Conservation (phyloP, 1,140 invertebrate species). For the Drosophila busckii region DNA sequence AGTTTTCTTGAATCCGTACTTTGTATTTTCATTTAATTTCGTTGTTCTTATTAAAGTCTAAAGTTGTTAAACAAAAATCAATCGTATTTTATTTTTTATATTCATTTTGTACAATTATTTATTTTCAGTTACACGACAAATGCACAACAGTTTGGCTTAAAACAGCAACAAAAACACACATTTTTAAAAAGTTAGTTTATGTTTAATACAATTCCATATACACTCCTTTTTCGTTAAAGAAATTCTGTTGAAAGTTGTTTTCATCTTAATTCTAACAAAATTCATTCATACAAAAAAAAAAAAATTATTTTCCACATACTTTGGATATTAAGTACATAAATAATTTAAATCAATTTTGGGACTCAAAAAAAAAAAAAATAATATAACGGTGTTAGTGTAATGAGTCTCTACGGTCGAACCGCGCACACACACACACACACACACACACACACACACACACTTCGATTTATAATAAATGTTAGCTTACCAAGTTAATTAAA, state of each 20-base stretch:
- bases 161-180: background rate
- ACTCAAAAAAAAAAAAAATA: conserved; percentile 47
- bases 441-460: conserved; percentile 18
- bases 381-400: conserved; percentile 30
- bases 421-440: conserved; percentile 44
- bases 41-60: no score
- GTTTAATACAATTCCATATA: conserved; percentile 13
- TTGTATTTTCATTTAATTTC: no score
- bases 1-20: no score
- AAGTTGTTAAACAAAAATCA: background rate
- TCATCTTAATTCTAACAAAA: conserved; percentile 16
- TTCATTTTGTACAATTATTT: conserved; percentile 1
- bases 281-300: conserved; percentile 9
- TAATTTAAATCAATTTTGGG: conserved; percentile 72
- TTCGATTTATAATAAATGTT: conserved; percentile 56
- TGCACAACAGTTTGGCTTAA: conserved; percentile 51
- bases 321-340: conserved; percentile 14
- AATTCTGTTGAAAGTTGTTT: conserved; percentile 15
- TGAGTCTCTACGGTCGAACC: conserved; percentile 72
- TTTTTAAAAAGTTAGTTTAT: conserved; percentile 20
- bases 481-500: conserved; percentile 51
- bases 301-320: conserved; percentile 8
- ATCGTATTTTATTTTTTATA: conserved; percentile 1
- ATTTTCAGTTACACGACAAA: conserved; percentile 63
- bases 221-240: background rate